These are phyloP conservation scores for Corythornis cristatus DNA, from an alignment of 2,113 vertebrate genomes.

Conservation along the genomic window DNA sequence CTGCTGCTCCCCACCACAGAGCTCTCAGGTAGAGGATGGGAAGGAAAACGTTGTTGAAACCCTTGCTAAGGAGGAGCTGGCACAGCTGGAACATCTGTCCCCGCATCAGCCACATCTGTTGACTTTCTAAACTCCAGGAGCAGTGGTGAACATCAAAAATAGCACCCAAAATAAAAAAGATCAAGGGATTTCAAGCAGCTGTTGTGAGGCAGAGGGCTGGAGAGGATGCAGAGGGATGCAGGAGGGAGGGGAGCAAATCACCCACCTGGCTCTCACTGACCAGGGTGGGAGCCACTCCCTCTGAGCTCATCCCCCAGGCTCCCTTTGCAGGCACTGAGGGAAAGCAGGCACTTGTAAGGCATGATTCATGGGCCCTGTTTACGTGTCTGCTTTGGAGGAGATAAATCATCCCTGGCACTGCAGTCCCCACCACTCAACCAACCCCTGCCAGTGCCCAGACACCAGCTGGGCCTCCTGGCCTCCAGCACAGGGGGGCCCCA, in stretches of 20 bases:
- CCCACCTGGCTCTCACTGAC: background rate
- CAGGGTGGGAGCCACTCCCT: background rate
- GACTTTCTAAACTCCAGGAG: background rate
- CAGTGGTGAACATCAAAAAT: fast-evolving
- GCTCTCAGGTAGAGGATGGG: background rate
- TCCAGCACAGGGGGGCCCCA: background rate
- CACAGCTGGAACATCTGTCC: background rate
- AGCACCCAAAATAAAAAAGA: too few relatives aligned
- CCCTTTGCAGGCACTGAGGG: constrained; percentile 5
- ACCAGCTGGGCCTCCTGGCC: background rate
- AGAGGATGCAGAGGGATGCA: background rate
- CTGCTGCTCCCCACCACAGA: background rate
- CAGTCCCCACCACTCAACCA: background rate
- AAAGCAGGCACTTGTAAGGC: constrained; percentile 59
- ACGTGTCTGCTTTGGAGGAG: constrained; percentile 11
- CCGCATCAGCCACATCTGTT: fast-evolving
- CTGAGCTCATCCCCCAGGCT: constrained; percentile 50
- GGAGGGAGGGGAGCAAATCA: background rate
- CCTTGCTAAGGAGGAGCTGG: background rate
- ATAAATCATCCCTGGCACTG: constrained; percentile 52
- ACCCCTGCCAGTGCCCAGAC: background rate
- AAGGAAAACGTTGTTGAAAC: background rate
- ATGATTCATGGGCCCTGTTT: constrained; percentile 62
- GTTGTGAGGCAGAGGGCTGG: background rate
- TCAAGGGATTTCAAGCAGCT: background rate